These are phyloP conservation scores for Microctenopoma stevenorrisi DNA, from an alignment of 2,797 vertebrate genomes.

Conservation along the genomic window DNA sequence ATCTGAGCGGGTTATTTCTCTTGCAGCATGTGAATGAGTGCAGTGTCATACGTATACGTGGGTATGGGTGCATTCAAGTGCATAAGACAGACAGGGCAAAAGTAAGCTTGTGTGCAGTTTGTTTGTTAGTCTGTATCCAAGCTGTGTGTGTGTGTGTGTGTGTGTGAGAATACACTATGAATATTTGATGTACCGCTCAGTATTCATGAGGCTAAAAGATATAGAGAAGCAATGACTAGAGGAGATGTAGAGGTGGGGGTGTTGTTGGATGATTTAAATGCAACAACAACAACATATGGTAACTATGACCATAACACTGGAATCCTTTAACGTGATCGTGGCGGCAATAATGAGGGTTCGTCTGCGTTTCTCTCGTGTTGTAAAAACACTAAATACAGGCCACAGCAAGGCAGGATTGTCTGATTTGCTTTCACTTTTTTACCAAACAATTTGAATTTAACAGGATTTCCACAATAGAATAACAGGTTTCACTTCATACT, in stretches of 20 bases:
- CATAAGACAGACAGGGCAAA: slow-evolving; percentile 28
- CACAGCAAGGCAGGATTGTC: too few species aligned
- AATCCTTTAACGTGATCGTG: slow-evolving; percentile 36
- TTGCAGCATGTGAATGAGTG: slow-evolving; percentile 60
- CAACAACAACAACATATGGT: slow-evolving; percentile 43
- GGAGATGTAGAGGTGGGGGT: slow-evolving; percentile 29
- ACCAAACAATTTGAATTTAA: not conserved
- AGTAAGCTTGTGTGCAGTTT: slow-evolving; percentile 5
- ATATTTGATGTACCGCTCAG: slow-evolving; percentile 70
- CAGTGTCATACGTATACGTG: slow-evolving; percentile 24
- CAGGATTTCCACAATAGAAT: not conserved
- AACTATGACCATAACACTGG: slow-evolving; percentile 32
- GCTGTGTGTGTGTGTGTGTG: slow-evolving; percentile 22
- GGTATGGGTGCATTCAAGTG: slow-evolving; percentile 51
- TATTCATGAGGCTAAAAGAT: slow-evolving; percentile 64
- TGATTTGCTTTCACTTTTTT: not conserved
- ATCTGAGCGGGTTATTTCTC: slow-evolving; percentile 57
- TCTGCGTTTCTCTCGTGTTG: not conserved
- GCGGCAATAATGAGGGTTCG: not conserved
- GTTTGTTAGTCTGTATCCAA: slow-evolving; percentile 27
- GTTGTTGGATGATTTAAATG: slow-evolving; percentile 53
- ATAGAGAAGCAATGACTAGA: slow-evolving; percentile 47
- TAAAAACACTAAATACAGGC: not conserved
- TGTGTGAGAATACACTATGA: slow-evolving; percentile 46
- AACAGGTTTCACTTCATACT: not conserved